phyloP scores from a whole-genome alignment of 2,888 invertebrate species.

The Priocnemis perturbator region DNA sequence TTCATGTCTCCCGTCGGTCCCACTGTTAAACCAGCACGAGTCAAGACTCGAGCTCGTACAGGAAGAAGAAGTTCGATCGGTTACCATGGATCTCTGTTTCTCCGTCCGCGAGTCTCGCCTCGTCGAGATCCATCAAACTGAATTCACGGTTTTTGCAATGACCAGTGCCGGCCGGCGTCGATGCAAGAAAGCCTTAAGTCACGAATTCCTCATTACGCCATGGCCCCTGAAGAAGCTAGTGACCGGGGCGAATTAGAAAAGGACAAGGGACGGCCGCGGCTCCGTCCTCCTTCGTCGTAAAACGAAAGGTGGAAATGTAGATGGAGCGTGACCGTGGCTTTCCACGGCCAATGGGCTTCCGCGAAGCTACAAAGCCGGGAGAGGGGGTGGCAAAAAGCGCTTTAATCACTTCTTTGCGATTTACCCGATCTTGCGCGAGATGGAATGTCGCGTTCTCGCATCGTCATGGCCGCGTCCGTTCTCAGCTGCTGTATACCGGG shows the following conservation, averaged over 20 bases:
- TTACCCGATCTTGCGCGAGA: constrained; percentile 18
- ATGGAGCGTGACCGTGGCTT: constrained; percentile 8
- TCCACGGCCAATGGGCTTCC: constrained; percentile 5
- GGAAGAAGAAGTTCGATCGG: no score
- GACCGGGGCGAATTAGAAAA: constrained; percentile 6
- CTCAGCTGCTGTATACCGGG: neutral
- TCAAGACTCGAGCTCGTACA: no score
- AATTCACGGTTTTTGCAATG: constrained; percentile 1
- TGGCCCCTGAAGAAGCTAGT: constrained; percentile 1
- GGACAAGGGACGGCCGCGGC: neutral
- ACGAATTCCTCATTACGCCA: constrained; percentile 13
- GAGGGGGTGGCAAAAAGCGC: constrained; percentile 5
- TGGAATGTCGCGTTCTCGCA: constrained; percentile 16
- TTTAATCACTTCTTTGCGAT: constrained; percentile 9
- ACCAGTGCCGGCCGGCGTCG: neutral
- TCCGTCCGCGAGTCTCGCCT: neutral
- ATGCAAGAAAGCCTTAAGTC: constrained; percentile 13
- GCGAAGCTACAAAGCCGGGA: constrained; percentile 5
- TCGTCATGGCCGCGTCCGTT: neutral
- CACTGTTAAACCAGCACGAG: no score
- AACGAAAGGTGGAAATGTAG: neutral
- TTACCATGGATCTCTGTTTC: no score
- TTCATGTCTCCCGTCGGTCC: no score
- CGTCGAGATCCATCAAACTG: neutral
- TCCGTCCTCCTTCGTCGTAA: neutral